Evolutionary conservation across 53 echinoderm and acorn worm genomes (phyloP), one percentile per base, ranked within the genome.

Genomic region (Paracentrotus lividus): DNA sequence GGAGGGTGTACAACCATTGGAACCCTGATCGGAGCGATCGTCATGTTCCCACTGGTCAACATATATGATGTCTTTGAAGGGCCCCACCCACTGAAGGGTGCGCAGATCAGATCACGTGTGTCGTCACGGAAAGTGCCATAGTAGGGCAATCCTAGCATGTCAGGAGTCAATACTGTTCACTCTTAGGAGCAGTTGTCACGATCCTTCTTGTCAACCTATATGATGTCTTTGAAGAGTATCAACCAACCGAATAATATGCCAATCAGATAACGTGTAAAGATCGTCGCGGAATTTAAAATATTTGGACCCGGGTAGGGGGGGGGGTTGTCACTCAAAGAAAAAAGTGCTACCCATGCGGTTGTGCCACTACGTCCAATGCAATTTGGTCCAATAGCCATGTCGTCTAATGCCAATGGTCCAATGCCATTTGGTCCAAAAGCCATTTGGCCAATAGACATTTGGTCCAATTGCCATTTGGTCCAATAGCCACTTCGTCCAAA

Each of bases 11-110:
- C 92, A 27, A 93, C 94, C 54, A 58, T 94, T 23, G 96, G 95
- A 18, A 92, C 96, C 7, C 45, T 96, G 42, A 12, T 96, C 34
- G 96, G 96, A 3, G 96, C 96, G 45, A 1, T 96, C 3, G 54
- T 95, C 84, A 96, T 95, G 88, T 96, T 96, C 68, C 96, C 96
- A 21, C 64, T 96, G 26, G 86, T 96, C 8, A 95, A 92, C 88
- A n/a, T 87, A 21, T 56, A 84, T 27, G 85, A 94, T n/a, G 18
- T 95, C 65, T 96, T 96, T 60, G 77, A 77, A 31, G 94, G 61
- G 1, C 93, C 84, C n/a, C 88, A 93, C 34, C 90, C 90, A 2
- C 64, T 18, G 20, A 42, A 33, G 60, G 34, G 24, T 89, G 89
- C 38, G 42, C 45, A 4, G 58, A 59, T 33, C 34, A 89, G 10